Conservation (phyloP, 2,888 invertebrate species). For the Myathropa florea region DNA sequence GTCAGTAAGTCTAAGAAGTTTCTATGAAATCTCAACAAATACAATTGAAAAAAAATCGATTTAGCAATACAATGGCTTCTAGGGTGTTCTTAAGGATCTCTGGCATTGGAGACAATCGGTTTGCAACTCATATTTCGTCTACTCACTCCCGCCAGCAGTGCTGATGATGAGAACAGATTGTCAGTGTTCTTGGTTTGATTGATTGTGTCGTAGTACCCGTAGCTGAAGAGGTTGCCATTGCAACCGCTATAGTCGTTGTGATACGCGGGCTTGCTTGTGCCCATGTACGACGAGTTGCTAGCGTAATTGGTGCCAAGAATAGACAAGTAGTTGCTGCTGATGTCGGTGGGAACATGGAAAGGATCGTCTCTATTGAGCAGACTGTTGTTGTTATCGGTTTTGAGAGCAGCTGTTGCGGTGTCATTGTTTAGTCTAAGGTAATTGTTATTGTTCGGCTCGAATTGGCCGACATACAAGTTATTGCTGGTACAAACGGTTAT, state of each 20-base stretch:
- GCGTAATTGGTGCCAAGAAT: slow-evolving; percentile 41
- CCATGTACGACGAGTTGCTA: slow-evolving; percentile 13
- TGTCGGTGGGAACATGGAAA: slow-evolving; percentile 39
- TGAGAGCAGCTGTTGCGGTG: slow-evolving; percentile 41
- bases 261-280: slow-evolving; percentile 10
- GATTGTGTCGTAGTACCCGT: slow-evolving; percentile 48
- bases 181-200: slow-evolving; percentile 49
- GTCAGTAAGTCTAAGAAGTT: slow-evolving; percentile 18
- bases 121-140: slow-evolving; percentile 1
- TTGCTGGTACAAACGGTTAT: slow-evolving; percentile 72
- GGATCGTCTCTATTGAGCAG: slow-evolving; percentile 47
- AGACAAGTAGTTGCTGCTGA: slow-evolving; percentile 33
- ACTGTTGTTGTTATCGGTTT: slow-evolving; percentile 34
- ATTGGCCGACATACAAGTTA: slow-evolving; percentile 64
- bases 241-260: slow-evolving; percentile 26
- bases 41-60: slow-evolving; percentile 17
- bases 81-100: background rate
- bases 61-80: background rate
- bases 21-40: slow-evolving; percentile 12
- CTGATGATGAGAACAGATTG: slow-evolving; percentile 48
- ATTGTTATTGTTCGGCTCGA: slow-evolving; percentile 61
- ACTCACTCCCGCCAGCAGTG: slow-evolving; percentile 53
- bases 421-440: slow-evolving; percentile 66
- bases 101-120: slow-evolving; percentile 6
- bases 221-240: slow-evolving; percentile 60